Conservation (phyloP, 2,113 vertebrate species). For the Perognathus longimembris region DNA sequence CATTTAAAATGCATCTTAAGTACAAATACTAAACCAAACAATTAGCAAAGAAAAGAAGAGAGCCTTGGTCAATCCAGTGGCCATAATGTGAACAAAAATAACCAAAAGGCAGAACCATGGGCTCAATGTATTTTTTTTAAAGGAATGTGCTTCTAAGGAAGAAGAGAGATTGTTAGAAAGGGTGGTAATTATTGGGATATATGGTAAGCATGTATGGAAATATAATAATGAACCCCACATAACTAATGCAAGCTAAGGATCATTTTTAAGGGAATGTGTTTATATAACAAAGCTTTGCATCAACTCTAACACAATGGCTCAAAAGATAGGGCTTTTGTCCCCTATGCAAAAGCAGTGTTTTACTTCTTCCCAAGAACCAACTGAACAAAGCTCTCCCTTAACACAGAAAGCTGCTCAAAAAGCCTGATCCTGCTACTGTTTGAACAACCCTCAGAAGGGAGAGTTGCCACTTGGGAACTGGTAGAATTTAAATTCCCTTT, state of each 20-base stretch:
- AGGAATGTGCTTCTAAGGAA: background rate
- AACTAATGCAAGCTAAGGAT: too few relatives aligned
- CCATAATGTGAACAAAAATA: background rate
- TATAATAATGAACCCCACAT: too few relatives aligned
- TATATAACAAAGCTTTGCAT: background rate
- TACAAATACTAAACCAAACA: slow-evolving; percentile 45
- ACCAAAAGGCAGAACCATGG: background rate
- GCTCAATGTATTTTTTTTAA: background rate
- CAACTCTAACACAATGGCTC: slow-evolving; percentile 35
- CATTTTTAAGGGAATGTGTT: background rate
- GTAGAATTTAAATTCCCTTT: background rate
- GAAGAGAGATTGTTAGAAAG: too few relatives aligned
- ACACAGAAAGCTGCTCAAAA: slow-evolving; percentile 11
- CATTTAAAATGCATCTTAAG: slow-evolving; percentile 36
- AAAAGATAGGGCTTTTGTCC: background rate
- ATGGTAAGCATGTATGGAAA: too few relatives aligned
- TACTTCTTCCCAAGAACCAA: background rate
- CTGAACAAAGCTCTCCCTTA: background rate
- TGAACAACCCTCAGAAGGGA: background rate
- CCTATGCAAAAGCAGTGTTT: background rate
- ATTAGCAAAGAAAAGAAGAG: background rate
- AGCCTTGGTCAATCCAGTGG: background rate
- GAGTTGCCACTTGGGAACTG: too few relatives aligned
- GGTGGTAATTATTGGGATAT: too few relatives aligned
- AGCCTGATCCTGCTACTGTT: background rate